Base-by-base conservation (phyloP, 2,888 invertebrate genomes). In the Muschampia plurimacula region DNA sequence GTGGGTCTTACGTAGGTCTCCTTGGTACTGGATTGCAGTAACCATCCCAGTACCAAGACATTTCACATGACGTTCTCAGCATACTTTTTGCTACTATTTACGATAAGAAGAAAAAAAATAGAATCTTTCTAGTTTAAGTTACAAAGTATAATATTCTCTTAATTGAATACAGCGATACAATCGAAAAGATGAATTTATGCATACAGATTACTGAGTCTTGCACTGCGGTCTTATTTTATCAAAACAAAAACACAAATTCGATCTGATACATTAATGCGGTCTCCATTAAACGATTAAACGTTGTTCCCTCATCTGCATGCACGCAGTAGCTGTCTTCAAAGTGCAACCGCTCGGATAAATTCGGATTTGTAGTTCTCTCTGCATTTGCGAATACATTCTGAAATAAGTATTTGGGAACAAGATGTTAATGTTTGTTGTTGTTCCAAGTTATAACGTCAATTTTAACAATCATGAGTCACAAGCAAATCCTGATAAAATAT, bases 281-380 rank as follows among this genome's bases (percentile, higher is more conserved):
- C 86, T 88, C 88, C 89, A 90, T 89, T 90, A 89, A 89, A 91
- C 88, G 90, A 90, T 90, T 91, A 89, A 91, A 87, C 85, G 86
- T 86, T 87, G 87, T 86, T 85, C 88, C 84, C 88, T 90, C 90
- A 91, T 90, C 89, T 91, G 90, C 89, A 91, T 91, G 89, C 89
- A 85, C 83, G 87, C 84, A 83, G 86, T 83, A 84, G 84, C 82
- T 85, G 85, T 85, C 89, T 87, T 87, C 89, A 90, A 87, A 89
- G 89, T 83, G 85, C 84, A 89, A 83, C 89, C 86, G 86, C 86
- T 84, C 81, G 89, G 87, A 87, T 89, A 88, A 87, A 89, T 87
- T 87, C 84, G 86, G 87, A 88, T 88, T 88, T 86, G 86, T 84
- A 77, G 74, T 77, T 22, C 22, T 71, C 74, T 66, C 68, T 74